Conservation (phyloP, 2,888 invertebrate genomes). For the Phaedon cochleariae region DNA sequence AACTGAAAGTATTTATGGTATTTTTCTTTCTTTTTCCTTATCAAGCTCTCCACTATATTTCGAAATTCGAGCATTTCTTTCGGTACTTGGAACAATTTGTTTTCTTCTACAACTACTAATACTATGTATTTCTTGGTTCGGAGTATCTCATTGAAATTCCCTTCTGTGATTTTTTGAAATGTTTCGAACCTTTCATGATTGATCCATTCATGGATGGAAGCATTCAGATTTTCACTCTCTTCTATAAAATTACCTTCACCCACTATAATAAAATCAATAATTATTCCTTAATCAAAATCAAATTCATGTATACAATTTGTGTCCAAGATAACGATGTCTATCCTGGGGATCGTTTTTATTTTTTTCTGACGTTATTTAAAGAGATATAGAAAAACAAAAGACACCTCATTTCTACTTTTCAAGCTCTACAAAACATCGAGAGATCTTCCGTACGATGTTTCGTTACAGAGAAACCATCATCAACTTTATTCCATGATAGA, state of each 20-base stretch:
- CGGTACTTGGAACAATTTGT: conserved; percentile 82
- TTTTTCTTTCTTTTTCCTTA: conserved; percentile 72
- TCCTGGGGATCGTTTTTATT: too few relatives aligned
- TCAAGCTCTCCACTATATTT: conserved; percentile 83
- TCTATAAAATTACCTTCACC: conserved; percentile 45
- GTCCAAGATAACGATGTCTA: too few relatives aligned
- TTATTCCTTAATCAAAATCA: too few relatives aligned
- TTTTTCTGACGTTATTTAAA: too few relatives aligned
- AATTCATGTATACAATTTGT: too few relatives aligned
- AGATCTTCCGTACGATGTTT: too few relatives aligned
- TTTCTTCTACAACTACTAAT: conserved; percentile 87
- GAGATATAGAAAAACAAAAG: too few relatives aligned
- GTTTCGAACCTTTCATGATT: conserved; percentile 88
- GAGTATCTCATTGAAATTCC: conserved; percentile 84
- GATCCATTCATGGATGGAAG: conserved; percentile 84
- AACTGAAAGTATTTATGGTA: conserved; percentile 88
- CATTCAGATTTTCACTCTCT: conserved; percentile 69
- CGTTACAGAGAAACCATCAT: too few relatives aligned
- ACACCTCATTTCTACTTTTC: too few relatives aligned
- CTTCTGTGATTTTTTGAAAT: conserved; percentile 86
- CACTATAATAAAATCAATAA: conserved; percentile 47
- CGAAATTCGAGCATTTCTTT: conserved; percentile 79
- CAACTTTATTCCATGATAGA: too few relatives aligned
- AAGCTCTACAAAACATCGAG: too few relatives aligned
- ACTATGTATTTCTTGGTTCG: conserved; percentile 88